These are phyloP conservation scores for Rotaria magnacalcarata DNA, from an alignment of 2,888 invertebrate species.

Conservation along the genomic window DNA sequence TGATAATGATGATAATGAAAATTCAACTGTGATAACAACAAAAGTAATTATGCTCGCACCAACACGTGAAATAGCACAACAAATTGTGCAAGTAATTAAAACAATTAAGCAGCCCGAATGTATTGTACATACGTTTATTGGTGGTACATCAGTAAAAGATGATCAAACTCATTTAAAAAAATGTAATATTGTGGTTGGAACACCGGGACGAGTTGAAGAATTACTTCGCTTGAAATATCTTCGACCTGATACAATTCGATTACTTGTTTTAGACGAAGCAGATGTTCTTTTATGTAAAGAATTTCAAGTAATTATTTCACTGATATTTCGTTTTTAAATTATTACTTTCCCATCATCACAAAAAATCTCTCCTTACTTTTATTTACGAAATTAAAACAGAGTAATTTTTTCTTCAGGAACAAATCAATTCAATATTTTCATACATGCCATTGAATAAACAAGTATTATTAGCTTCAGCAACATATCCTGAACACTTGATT, in stretches of 20 bases:
- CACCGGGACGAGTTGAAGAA: slow-evolving; percentile 92
- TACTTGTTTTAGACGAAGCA: slow-evolving; percentile 96
- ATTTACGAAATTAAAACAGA: too few species aligned
- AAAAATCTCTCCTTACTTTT: too few species aligned
- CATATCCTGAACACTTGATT: slow-evolving; percentile 41
- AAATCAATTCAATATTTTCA: slow-evolving; percentile 96
- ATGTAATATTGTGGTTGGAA: slow-evolving; percentile 96
- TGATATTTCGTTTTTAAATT: background rate
- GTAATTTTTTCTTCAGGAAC: slow-evolving; percentile 70
- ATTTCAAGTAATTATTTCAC: slow-evolving; percentile 73
- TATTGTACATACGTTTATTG: slow-evolving; percentile 96
- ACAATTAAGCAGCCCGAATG: slow-evolving; percentile 96
- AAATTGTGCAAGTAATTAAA: slow-evolving; percentile 78
- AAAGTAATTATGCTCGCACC: slow-evolving; percentile 46
- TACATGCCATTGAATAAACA: slow-evolving; percentile 80
- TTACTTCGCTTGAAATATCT: slow-evolving; percentile 89
- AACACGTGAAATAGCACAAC: slow-evolving; percentile 45
- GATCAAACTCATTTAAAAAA: slow-evolving; percentile 87
- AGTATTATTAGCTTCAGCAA: slow-evolving; percentile 46
- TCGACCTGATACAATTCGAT: slow-evolving; percentile 77
- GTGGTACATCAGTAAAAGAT: slow-evolving; percentile 94
- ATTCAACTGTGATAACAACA: background rate
- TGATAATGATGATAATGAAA: background rate
- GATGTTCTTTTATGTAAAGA: slow-evolving; percentile 99
- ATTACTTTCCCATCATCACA: too few species aligned